Conservation (phyloP, 2,113 vertebrate species). For the Ifrita kowaldi region DNA sequence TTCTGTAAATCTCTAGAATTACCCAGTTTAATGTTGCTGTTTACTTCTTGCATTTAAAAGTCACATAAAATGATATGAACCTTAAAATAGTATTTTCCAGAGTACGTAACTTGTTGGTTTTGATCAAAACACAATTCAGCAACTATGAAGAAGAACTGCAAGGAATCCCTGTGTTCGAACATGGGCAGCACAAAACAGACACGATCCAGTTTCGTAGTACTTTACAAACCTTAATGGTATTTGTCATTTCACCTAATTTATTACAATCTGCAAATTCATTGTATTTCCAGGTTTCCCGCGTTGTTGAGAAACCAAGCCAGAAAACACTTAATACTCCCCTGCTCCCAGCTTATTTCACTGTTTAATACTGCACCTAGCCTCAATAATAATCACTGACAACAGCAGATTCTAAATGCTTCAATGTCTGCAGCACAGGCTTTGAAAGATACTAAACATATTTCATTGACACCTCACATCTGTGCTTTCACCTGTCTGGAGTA, state of each 20-base stretch:
- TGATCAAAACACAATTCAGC: background rate
- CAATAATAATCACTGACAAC: background rate
- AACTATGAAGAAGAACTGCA: background rate
- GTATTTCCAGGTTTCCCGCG: background rate
- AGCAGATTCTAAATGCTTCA: background rate
- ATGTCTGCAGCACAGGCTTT: background rate
- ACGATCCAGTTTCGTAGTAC: background rate
- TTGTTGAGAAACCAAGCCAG: background rate
- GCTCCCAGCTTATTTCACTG: background rate
- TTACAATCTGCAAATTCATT: background rate
- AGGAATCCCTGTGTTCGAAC: background rate
- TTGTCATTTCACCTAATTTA: background rate
- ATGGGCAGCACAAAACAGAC: background rate
- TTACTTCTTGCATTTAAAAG: background rate
- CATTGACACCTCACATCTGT: background rate
- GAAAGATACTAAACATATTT: background rate
- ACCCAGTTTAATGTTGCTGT: background rate
- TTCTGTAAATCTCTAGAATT: background rate
- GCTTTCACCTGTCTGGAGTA: background rate
- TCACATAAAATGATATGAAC: background rate
- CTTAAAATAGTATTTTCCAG: background rate
- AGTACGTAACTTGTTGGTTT: background rate
- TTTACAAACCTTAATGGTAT: background rate
- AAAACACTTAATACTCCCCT: background rate
- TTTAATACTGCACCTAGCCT: background rate